Percentiles rank a stretch among this genome's conserved stretches.
phyloP scores from a whole-genome alignment of 2,888 invertebrate genomes.

The Conomelus anceps region DNA sequence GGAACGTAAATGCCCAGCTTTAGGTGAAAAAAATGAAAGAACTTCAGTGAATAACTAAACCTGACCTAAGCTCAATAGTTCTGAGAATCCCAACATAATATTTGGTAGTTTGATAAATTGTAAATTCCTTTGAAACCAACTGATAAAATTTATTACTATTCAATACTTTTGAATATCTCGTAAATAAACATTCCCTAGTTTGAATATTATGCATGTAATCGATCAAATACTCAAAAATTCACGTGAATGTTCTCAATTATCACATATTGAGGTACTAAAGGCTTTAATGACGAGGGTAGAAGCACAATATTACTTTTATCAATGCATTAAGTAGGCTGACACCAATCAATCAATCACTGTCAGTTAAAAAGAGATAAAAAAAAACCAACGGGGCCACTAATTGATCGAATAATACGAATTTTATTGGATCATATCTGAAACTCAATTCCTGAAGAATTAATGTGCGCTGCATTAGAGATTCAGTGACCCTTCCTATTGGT shows the following conservation, averaged over 20 bases:
- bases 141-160: too few species aligned
- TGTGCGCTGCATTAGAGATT: background rate
- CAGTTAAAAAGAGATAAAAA: background rate
- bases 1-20: too few species aligned
- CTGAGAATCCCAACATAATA: too few species aligned
- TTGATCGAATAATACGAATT: background rate
- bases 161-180: too few species aligned
- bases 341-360: background rate
- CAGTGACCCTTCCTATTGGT: background rate
- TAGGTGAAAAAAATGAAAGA: too few species aligned
- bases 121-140: too few species aligned
- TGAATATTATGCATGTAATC: too few species aligned
- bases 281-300: background rate
- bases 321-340: background rate
- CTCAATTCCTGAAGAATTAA: background rate
- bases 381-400: background rate
- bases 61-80: too few species aligned
- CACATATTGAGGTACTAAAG: background rate
- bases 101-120: too few species aligned
- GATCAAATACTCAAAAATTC: too few species aligned
- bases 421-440: background rate
- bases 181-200: too few species aligned
- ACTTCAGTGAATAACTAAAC: too few species aligned
- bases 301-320: background rate
- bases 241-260: background rate